Conservation (phyloP, 2,888 invertebrate species). For the Lithophane socia region DNA sequence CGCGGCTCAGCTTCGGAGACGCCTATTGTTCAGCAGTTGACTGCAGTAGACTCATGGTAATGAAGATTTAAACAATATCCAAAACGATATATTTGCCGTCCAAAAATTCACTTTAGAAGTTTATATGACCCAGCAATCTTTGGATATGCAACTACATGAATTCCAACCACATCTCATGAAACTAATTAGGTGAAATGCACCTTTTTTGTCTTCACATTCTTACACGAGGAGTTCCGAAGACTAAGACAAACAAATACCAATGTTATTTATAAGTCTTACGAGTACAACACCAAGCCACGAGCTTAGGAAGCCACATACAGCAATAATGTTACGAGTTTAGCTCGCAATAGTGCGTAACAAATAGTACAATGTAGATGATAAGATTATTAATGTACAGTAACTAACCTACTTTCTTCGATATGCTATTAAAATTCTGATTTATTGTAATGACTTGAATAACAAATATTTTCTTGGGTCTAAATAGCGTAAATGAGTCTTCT, state of each 20-base stretch:
- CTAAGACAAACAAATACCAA: constrained; percentile 37
- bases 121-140: background rate
- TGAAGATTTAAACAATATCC: background rate
- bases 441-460: constrained; percentile 19
- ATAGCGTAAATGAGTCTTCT: background rate
- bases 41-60: background rate
- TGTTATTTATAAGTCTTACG: constrained; percentile 54
- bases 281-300: constrained; percentile 50
- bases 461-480: constrained; percentile 23
- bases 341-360: constrained; percentile 56
- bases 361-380: constrained; percentile 51
- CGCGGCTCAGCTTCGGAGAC: background rate
- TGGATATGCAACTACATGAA: background rate
- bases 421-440: constrained; percentile 25
- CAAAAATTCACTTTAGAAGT: background rate
- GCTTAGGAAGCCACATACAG: constrained; percentile 63
- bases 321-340: constrained; percentile 53
- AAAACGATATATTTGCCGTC: background rate
- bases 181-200: background rate
- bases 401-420: constrained; percentile 49
- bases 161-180: background rate
- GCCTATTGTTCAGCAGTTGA: background rate
- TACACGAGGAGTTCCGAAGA: constrained; percentile 21
- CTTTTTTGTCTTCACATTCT: background rate
- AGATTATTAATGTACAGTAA: constrained; percentile 55